A percentile compares a stretch with the other conserved stretches of the same genome.
Evolutionary conservation across 2,113 vertebrate genomes (phyloP).

Genomic region (Oncorhynchus gorbuscha): DNA sequence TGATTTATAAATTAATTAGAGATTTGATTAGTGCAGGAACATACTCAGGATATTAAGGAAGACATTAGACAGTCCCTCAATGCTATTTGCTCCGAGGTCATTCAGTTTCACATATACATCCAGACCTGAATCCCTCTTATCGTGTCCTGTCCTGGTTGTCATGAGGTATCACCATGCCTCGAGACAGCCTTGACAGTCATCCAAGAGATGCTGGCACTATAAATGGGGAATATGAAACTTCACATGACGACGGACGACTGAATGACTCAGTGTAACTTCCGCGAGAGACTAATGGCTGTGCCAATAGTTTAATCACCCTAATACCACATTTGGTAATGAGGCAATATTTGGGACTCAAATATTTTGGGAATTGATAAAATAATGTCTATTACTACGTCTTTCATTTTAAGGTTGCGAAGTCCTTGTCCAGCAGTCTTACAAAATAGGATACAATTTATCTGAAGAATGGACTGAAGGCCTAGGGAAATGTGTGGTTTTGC

Average conservation of each 20-base stretch:
- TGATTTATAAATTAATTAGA: background rate
- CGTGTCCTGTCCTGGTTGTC: constrained; percentile 27
- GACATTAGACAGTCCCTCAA: background rate
- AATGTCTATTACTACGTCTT: too few relatives aligned
- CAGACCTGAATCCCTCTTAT: constrained; percentile 28
- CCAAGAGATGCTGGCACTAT: constrained; percentile 51
- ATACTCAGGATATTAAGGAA: background rate
- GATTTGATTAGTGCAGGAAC: background rate
- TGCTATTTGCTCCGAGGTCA: background rate
- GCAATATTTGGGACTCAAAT: background rate
- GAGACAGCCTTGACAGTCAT: background rate
- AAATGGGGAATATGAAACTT: constrained; percentile 68
- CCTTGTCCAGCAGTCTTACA: too few relatives aligned
- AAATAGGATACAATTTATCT: background rate
- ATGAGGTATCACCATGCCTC: background rate
- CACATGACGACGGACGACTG: constrained; percentile 49
- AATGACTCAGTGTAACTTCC: constrained; percentile 38
- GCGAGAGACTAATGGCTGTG: constrained; percentile 48
- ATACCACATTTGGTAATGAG: constrained; percentile 55
- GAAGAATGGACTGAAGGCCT: constrained; percentile 2
- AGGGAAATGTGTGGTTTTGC: background rate
- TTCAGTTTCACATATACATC: background rate
- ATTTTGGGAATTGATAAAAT: background rate
- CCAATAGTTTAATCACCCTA: constrained; percentile 44
- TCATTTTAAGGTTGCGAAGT: too few relatives aligned